Conservation (phyloP, 2,797 vertebrate genomes). For the Chromis chromis region DNA sequence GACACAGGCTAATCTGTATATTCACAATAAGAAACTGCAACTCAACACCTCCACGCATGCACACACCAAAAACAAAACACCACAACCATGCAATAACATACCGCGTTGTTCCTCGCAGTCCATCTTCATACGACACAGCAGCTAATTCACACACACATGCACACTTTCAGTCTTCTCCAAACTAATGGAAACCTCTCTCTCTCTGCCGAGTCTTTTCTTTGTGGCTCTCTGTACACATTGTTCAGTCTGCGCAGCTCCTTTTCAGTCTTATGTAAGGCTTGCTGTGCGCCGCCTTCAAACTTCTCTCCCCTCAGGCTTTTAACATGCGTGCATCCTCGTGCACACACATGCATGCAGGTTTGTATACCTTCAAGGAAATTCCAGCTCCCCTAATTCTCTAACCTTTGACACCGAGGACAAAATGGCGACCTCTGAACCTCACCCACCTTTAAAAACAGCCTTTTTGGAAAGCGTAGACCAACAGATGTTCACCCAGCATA, state of each 20-base stretch:
- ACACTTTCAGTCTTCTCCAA: not conserved
- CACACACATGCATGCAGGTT: not conserved
- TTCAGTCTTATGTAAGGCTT: slow-evolving; percentile 60
- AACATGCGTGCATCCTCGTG: not conserved
- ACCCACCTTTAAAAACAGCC: no score
- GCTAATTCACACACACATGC: slow-evolving; percentile 2
- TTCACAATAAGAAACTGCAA: not conserved
- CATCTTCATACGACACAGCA: slow-evolving; percentile 35
- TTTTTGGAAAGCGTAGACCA: no score
- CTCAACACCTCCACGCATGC: not conserved
- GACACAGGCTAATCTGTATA: not conserved
- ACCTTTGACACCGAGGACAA: not conserved
- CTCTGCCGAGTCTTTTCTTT: slow-evolving; percentile 18
- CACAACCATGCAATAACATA: slow-evolving; percentile 32
- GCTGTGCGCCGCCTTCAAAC: slow-evolving; percentile 36
- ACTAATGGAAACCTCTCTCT: slow-evolving; percentile 24
- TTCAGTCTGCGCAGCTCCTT: slow-evolving; percentile 47
- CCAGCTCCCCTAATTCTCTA: not conserved
- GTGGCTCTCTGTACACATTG: slow-evolving; percentile 39
- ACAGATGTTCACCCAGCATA: no score
- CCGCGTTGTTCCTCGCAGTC: slow-evolving; percentile 26
- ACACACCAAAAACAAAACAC: not conserved
- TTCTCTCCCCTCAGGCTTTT: slow-evolving; percentile 25
- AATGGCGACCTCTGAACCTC: not conserved
- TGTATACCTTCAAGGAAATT: slow-evolving; percentile 10